These are phyloP conservation scores for Muscidifurax raptorellus DNA, from an alignment of 1,140 invertebrate species.

Conservation along the genomic window DNA sequence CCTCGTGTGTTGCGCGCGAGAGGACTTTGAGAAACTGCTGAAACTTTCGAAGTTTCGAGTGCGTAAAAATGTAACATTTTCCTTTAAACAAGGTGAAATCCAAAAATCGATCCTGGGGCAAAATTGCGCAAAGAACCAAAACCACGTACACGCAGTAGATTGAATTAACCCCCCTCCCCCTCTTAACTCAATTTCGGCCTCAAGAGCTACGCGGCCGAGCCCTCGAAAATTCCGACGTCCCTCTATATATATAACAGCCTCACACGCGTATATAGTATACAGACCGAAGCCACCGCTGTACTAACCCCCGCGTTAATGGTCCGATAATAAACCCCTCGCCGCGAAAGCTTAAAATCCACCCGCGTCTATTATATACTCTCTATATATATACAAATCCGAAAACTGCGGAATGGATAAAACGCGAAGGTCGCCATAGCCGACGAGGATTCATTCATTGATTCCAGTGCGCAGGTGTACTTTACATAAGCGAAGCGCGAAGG, in stretches of 20 bases:
- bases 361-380: not conserved
- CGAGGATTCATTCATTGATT: conserved; percentile 40
- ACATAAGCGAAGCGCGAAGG: not conserved
- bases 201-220: not conserved
- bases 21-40: no score
- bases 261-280: not conserved
- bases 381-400: not conserved
- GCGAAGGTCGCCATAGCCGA: not conserved
- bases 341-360: not conserved
- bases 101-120: no score
- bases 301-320: not conserved
- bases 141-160: not conserved
- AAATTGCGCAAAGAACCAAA: not conserved
- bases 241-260: no score
- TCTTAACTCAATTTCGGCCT: conserved; percentile 1
- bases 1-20: no score
- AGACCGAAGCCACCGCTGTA: not conserved
- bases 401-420: not conserved
- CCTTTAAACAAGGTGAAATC: no score
- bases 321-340: conserved; percentile 13
- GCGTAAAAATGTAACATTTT: no score
- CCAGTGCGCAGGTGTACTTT: not conserved
- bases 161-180: not conserved
- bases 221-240: not conserved
- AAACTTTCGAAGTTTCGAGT: no score